Conservation (phyloP, 2,797 vertebrate species). For the Sebastes variabilis region DNA sequence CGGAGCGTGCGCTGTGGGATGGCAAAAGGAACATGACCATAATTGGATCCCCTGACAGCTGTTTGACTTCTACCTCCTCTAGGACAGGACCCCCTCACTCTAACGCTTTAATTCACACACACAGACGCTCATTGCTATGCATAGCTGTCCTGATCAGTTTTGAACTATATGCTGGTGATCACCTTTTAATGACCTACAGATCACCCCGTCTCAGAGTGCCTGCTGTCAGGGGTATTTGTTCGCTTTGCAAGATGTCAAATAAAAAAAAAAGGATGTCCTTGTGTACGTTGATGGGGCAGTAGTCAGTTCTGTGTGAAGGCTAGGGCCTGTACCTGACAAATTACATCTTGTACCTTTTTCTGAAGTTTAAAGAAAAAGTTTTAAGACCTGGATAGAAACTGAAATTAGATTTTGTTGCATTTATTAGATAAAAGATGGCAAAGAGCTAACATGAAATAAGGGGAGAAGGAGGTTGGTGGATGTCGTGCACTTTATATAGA, state of each 20-base stretch:
- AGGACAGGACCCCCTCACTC: slow-evolving; percentile 35
- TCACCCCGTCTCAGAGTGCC: slow-evolving; percentile 2
- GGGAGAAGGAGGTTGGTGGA: background rate
- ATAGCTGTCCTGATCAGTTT: slow-evolving; percentile 27
- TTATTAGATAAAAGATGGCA: background rate
- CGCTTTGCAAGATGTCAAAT: slow-evolving; percentile 7
- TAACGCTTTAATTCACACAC: slow-evolving; percentile 37
- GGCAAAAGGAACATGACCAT: slow-evolving; percentile 58
- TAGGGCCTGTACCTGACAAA: background rate
- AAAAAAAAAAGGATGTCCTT: background rate
- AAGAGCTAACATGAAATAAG: background rate
- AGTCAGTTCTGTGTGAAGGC: background rate
- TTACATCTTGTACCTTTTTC: background rate
- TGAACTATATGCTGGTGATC: slow-evolving; percentile 37
- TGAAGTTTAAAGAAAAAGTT: background rate
- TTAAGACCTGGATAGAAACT: background rate
- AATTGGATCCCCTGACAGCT: slow-evolving; percentile 74
- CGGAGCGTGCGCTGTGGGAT: slow-evolving; percentile 22
- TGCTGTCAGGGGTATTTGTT: slow-evolving; percentile 16
- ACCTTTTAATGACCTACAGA: slow-evolving; percentile 46
- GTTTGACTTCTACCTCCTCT: slow-evolving; percentile 50
- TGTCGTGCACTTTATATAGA: background rate
- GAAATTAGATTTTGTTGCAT: background rate
- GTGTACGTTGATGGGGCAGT: background rate
- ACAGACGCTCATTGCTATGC: slow-evolving; percentile 47